phyloP scores from a whole-genome alignment of 2,797 vertebrate species.

The Micropoecilia bifurca region DNA sequence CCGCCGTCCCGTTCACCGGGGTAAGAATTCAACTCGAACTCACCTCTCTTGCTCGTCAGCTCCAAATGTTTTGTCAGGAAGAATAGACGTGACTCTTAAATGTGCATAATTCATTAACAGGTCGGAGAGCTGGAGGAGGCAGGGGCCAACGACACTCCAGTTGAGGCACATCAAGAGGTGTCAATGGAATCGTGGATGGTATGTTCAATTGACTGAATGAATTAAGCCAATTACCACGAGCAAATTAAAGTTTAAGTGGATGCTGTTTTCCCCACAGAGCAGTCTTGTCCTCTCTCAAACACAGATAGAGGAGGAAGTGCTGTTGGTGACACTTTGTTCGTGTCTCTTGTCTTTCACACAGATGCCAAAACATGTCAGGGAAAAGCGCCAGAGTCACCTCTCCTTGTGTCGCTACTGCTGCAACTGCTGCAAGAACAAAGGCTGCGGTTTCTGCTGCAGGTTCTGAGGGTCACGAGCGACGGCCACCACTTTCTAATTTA shows the following conservation, averaged over 20 bases:
- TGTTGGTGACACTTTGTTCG: conserved; percentile 34
- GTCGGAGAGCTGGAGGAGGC: conserved; percentile 68
- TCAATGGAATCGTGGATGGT: conserved; percentile 71
- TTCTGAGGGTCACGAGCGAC: conserved; percentile 62
- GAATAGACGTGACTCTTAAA: conserved; percentile 47
- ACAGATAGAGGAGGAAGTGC: conserved; percentile 33
- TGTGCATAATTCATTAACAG: conserved; percentile 69
- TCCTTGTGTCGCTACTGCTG: conserved; percentile 84
- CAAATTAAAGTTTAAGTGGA: conserved; percentile 73
- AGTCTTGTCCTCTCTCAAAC: conserved; percentile 25
- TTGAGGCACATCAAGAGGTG: conserved; percentile 67
- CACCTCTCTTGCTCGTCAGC: conserved; percentile 47
- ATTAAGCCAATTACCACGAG: conserved; percentile 72
- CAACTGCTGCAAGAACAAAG: conserved; percentile 77
- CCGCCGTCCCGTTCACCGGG: conserved; percentile 70
- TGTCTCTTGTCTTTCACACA: conserved; percentile 46
- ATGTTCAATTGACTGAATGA: conserved; percentile 71
- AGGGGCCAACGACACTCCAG: conserved; percentile 75
- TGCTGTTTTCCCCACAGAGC: conserved; percentile 56
- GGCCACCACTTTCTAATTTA: conserved; percentile 45
- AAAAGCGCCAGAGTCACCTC: conserved; percentile 80
- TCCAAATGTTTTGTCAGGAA: conserved; percentile 54
- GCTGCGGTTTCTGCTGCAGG: conserved; percentile 84
- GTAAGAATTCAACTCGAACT: conserved; percentile 67
- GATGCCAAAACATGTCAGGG: conserved; percentile 63